Conservation (phyloP, 1,140 invertebrate species). For the Drosophila ohnishii region DNA sequence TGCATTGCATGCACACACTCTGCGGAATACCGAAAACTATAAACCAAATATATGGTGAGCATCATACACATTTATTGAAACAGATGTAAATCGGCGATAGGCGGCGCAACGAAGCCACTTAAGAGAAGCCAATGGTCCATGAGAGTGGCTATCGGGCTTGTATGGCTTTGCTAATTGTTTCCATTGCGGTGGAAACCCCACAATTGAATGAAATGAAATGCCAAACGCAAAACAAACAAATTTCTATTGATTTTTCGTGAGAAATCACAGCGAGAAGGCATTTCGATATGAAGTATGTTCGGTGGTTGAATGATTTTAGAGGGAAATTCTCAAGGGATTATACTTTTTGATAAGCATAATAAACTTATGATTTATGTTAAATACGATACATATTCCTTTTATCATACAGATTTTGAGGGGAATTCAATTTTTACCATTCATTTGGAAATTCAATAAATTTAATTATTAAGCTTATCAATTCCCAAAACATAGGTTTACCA, state of each 20-base stretch:
- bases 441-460: too few relatives aligned
- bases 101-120: conserved; percentile 53
- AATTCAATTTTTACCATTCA: not conserved
- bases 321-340: not conserved
- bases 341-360: conserved; percentile 2
- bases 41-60: conserved; percentile 10
- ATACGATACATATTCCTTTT: not conserved
- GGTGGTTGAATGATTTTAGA: not conserved
- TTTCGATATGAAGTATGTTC: conserved; percentile 7
- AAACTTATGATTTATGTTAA: conserved; percentile 11
- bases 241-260: conserved; percentile 35
- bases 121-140: conserved; percentile 42
- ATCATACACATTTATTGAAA: conserved; percentile 40
- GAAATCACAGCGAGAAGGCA: conserved; percentile 16
- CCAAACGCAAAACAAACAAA: conserved; percentile 25
- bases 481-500: too few relatives aligned
- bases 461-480: too few relatives aligned
- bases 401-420: not conserved
- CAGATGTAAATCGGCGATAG: conserved; percentile 74
- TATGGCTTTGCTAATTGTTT: conserved; percentile 65
- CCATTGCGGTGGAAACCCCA: conserved; percentile 29
- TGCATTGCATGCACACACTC: conserved; percentile 41
- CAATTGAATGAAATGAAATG: conserved; percentile 44
- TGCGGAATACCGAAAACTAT: conserved; percentile 4
- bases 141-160: conserved; percentile 26